Conservation (phyloP, 2,113 vertebrate genomes). For the Prochilodus magdalenae region DNA sequence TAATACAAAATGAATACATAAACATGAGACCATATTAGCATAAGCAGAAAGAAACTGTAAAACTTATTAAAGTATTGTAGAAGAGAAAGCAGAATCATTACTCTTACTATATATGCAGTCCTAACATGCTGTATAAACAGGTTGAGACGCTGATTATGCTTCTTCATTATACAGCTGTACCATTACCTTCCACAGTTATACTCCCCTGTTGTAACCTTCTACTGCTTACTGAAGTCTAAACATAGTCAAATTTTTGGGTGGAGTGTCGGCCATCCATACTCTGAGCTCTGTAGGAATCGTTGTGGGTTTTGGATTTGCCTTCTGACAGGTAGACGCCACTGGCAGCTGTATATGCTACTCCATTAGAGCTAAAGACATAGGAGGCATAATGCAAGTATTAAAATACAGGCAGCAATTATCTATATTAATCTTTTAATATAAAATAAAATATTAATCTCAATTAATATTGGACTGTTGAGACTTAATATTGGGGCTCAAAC, state of each 20-base stretch:
- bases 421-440: no score
- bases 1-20: background rate
- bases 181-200: background rate
- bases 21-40: background rate
- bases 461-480: no score
- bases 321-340: slow-evolving; percentile 79
- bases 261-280: slow-evolving; percentile 79
- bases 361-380: slow-evolving; percentile 77
- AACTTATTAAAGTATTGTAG: background rate
- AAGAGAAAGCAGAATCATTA: no score
- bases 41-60: background rate
- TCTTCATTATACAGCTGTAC: background rate
- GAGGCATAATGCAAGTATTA: background rate
- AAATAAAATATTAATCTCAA: no score
- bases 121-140: background rate
- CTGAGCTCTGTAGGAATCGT: slow-evolving; percentile 74
- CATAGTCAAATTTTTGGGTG: slow-evolving; percentile 87
- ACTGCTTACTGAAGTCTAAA: slow-evolving; percentile 68
- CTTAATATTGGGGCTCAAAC: background rate
- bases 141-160: background rate
- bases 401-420: background rate
- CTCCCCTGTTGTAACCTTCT: background rate
- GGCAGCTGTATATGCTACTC: slow-evolving; percentile 82
- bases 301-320: slow-evolving; percentile 51
- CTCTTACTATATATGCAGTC: background rate